A percentile compares a stretch with the other conserved stretches of the same genome.
phyloP scores from a whole-genome alignment of 1,140 invertebrate species.

The Stegodyphus mimosarum region DNA sequence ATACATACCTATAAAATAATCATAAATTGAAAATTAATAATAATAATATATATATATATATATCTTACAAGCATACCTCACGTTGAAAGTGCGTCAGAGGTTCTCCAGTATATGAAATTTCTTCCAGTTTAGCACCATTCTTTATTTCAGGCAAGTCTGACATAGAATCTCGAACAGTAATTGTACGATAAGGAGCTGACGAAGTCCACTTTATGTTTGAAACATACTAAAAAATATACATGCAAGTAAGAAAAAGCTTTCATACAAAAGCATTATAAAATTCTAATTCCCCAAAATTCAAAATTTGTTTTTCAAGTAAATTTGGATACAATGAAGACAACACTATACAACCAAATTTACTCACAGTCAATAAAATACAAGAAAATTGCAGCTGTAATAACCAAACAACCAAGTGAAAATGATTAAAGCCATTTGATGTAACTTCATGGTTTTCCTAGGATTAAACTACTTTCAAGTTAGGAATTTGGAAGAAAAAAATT shows the following conservation, averaged over 20 bases:
- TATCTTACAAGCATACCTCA: constrained; percentile 69
- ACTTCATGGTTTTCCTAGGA: no score
- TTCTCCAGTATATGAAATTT: constrained; percentile 80
- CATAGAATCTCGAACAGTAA: constrained; percentile 84
- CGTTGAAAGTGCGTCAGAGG: constrained; percentile 82
- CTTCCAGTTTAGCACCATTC: constrained; percentile 78
- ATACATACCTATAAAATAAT: no score
- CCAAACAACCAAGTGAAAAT: no score
- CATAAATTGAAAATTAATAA: no score
- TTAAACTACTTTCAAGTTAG: no score
- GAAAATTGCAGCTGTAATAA: no score
- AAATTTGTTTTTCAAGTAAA: not conserved
- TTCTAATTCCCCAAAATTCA: not conserved
- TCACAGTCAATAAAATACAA: no score
- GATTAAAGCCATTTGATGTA: no score
- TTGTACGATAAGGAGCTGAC: constrained; percentile 79
- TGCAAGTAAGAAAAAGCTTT: not conserved
- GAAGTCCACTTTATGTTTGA: constrained; percentile 70
- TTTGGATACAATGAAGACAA: no score
- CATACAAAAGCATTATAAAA: not conserved
- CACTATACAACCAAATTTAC: no score
- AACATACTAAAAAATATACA: constrained; percentile 65
- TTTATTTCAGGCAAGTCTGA: constrained; percentile 82
- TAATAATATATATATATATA: no score
- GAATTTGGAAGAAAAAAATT: no score